Base-by-base conservation (phyloP, 2,113 vertebrate genomes). In the Rhinoderma darwinii region DNA sequence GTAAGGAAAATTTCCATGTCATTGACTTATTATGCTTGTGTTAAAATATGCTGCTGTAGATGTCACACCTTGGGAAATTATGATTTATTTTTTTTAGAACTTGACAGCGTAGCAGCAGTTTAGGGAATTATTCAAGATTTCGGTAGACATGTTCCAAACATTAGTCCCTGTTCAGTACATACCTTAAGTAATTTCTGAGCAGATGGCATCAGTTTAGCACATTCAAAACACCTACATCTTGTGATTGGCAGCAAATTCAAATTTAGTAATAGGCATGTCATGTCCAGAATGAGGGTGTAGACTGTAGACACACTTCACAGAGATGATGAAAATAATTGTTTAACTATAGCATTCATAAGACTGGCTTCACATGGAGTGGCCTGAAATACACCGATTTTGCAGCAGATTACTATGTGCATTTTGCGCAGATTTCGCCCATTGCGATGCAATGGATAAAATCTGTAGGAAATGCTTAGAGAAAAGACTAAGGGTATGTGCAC, bases 201-300 rank as follows among this genome's bases (percentile, higher is more conserved):
- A 84, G 82, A 84, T 84, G 83, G 83, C 51, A 84, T 61, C 25
- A 41, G 37, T 51, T 84, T 59, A 83, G 32, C 44, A 84, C 68
- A 50, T 70, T 17, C 68, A 37, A 56, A 56, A 39, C 35, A 74
- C 68, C 32, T 73, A 47, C 35, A 72, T 70, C 2, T 51, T 72
- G 27, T 68, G 70, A 43, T 83, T 68, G 44, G 66, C 63, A 68
- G 37, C 80, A 32, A 41, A 43, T 82, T 66, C 59, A 20, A 35
- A 32, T 37, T n/a, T 59, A 66, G 61, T n/a, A 47, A 43, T 39
- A 44, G 61, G 37, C 18, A 54, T 54, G 47, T 37, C 30, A 37
- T 54, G 76, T 79, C 39, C 41, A 44, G 25, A 75, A 75, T 47
- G 11, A 75, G 44, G 73, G 73, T 75, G 41, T 75, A 44, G 68